Percentiles rank a stretch among this genome's conserved stretches.
Conservation (phyloP, 2,113 vertebrate species). For the Hippocampus barbouri region DNA sequence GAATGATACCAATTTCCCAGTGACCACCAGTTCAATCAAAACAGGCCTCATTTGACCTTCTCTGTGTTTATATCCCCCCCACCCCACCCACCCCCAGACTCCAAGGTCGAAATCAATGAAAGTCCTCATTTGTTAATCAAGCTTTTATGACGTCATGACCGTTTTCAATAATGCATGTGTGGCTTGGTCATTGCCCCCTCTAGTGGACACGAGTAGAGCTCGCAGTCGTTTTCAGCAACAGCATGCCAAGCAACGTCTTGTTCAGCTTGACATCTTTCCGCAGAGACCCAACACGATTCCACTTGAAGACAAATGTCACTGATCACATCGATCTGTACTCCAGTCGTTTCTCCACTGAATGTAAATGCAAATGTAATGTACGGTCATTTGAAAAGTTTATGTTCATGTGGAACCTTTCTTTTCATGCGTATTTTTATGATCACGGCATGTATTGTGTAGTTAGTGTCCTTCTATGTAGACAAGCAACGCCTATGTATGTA, state of each 20-base stretch:
- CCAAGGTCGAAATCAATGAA: background rate
- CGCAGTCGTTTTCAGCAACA: background rate
- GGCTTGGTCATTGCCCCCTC: background rate
- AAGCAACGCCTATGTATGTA: constrained; percentile 36
- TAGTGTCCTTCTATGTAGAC: constrained; percentile 45
- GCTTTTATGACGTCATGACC: background rate
- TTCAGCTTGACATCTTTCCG: background rate
- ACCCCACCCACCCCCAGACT: background rate
- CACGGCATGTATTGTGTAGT: constrained; percentile 57
- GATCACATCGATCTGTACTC: background rate
- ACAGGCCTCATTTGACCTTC: background rate
- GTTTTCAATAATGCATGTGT: background rate
- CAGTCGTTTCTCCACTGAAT: constrained; percentile 22
- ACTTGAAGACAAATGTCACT: background rate
- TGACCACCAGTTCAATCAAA: background rate
- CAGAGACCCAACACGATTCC: background rate
- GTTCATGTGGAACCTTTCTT: constrained; percentile 22
- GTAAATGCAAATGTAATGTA: constrained; percentile 26
- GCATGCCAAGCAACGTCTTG: background rate
- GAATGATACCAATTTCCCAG: background rate
- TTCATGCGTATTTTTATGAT: constrained; percentile 22
- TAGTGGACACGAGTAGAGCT: background rate
- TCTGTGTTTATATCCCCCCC: background rate
- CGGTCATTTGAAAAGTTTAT: constrained; percentile 25
- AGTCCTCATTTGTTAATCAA: background rate